Conservation (phyloP, 1,140 invertebrate genomes). For the Nomia melanderi region DNA sequence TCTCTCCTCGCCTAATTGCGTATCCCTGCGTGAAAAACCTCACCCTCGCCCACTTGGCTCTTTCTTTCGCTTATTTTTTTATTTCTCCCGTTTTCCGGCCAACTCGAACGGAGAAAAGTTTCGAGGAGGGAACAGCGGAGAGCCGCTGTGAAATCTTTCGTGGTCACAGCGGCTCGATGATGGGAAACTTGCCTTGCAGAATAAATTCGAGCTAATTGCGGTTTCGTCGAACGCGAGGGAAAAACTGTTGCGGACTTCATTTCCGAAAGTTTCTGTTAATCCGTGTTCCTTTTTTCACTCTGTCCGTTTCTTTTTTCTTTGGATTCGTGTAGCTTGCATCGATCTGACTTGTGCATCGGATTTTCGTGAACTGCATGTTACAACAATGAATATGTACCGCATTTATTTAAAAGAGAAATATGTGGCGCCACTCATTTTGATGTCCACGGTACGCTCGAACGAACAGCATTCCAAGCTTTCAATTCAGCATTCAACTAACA, state of each 20-base stretch:
- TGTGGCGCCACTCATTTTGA: too few species aligned
- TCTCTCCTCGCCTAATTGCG: conserved; percentile 7
- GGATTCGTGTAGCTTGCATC: too few species aligned
- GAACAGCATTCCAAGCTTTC: too few species aligned
- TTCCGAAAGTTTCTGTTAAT: background rate
- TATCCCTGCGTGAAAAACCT: conserved; percentile 12
- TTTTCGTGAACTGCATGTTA: too few species aligned
- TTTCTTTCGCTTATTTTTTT: background rate
- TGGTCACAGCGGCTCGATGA: conserved; percentile 62
- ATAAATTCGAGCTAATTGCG: conserved; percentile 3
- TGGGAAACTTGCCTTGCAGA: background rate
- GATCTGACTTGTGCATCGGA: too few species aligned
- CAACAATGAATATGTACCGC: too few species aligned
- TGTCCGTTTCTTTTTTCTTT: background rate
- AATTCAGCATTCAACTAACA: too few species aligned
- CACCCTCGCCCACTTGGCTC: too few species aligned
- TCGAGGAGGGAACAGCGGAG: conserved; percentile 9
- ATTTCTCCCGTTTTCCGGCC: background rate
- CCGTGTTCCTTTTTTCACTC: background rate
- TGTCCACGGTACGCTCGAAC: too few species aligned
- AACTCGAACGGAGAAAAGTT: conserved; percentile 25
- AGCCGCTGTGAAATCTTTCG: conserved; percentile 68
- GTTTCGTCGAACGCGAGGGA: background rate
- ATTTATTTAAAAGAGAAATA: too few species aligned
- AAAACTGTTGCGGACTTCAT: background rate